phyloP scores from a whole-genome alignment of 2,888 invertebrate species.

The Andrena flavipes region DNA sequence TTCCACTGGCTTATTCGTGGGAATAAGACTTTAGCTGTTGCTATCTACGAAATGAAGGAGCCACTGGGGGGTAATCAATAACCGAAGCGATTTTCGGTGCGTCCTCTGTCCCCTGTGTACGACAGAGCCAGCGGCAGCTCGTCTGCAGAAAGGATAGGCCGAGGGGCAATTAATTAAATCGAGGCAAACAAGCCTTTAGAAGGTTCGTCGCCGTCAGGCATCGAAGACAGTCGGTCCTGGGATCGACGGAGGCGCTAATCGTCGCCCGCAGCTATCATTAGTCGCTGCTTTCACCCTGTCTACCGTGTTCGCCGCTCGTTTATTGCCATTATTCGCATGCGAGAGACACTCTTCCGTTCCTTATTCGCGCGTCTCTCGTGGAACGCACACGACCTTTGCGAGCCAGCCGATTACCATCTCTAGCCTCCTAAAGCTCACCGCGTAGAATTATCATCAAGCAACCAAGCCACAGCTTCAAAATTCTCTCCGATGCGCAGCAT shows the following conservation, averaged over 20 bases:
- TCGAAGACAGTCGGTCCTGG: conserved; percentile 68
- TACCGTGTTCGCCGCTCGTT: conserved; percentile 56
- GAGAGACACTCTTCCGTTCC: conserved; percentile 26
- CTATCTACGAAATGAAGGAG: not conserved
- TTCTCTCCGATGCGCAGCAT: no score
- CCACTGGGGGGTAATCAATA: conserved; percentile 14
- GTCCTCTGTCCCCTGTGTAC: conserved; percentile 11
- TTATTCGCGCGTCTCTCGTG: conserved; percentile 32
- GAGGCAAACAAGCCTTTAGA: conserved; percentile 81
- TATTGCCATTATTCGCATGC: conserved; percentile 56
- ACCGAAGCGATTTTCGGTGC: conserved; percentile 52
- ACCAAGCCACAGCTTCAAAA: no score
- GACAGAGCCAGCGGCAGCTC: conserved; percentile 12
- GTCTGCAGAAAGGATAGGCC: conserved; percentile 55
- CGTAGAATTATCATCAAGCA: no score
- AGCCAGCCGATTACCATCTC: not conserved
- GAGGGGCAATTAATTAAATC: conserved; percentile 82
- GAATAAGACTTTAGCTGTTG: conserved; percentile 2
- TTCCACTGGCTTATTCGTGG: no score
- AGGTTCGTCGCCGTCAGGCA: conserved; percentile 68
- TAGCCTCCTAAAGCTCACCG: no score
- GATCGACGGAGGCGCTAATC: conserved; percentile 78
- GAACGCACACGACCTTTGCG: conserved; percentile 1
- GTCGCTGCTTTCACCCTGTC: conserved; percentile 73
- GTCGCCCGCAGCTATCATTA: conserved; percentile 80